A percentile compares a stretch with the other conserved stretches of the same genome.
phyloP scores from a whole-genome alignment of 2,797 vertebrate species.

The Enteromius mattozi region DNA sequence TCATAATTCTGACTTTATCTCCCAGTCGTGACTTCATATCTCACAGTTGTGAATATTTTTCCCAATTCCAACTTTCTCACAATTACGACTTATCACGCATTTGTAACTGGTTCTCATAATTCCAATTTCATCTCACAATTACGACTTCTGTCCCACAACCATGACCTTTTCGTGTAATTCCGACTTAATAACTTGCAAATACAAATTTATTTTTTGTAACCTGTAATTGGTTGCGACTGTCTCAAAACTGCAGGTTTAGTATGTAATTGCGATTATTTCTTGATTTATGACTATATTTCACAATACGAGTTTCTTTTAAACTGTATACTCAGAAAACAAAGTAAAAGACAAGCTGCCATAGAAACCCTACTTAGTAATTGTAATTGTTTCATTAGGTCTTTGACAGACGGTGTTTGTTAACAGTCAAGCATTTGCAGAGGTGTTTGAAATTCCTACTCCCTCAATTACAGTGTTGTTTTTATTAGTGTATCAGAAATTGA shows the following conservation, averaged over 20 bases:
- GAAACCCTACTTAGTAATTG: background rate
- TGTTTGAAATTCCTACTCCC: constrained; percentile 24
- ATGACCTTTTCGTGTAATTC: background rate
- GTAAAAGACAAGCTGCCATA: background rate
- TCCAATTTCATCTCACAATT: background rate
- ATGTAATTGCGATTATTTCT: background rate
- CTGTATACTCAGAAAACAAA: background rate
- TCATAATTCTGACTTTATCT: no score
- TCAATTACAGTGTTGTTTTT: constrained; percentile 16
- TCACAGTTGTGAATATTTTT: background rate
- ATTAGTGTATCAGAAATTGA: constrained; percentile 43
- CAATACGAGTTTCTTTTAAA: background rate
- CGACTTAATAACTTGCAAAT: background rate
- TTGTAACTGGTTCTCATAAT: background rate
- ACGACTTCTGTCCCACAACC: no score
- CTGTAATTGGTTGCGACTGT: background rate
- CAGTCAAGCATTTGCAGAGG: background rate
- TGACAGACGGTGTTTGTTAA: constrained; percentile 23
- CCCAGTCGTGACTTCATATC: background rate
- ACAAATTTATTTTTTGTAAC: background rate
- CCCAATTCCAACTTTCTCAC: background rate
- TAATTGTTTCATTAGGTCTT: constrained; percentile 1
- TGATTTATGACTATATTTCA: background rate
- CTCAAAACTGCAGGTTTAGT: background rate
- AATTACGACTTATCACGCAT: background rate